Conservation (phyloP, 2,888 invertebrate genomes). For the Chrysotoxum bicinctum region DNA sequence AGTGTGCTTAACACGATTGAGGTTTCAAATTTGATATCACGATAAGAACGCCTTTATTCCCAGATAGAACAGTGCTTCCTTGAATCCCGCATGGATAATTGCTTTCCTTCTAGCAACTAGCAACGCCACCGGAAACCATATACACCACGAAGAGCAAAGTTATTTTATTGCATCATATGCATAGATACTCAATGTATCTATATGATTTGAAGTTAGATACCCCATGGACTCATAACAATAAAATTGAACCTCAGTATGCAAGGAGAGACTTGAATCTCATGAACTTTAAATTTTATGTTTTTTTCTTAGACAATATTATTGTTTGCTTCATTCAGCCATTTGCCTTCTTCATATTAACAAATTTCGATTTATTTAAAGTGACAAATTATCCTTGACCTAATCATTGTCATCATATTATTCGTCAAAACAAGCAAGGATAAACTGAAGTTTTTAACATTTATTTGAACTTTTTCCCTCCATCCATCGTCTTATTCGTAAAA, state of each 20-base stretch:
- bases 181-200: neutral
- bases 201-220: neutral
- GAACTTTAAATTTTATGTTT: neutral
- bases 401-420: slow-evolving; percentile 34
- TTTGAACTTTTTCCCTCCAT: slow-evolving; percentile 22
- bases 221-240: neutral
- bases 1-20: slow-evolving; percentile 25
- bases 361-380: slow-evolving; percentile 16
- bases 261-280: neutral
- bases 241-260: neutral
- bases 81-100: slow-evolving; percentile 57
- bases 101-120: slow-evolving; percentile 42
- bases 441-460: slow-evolving; percentile 36
- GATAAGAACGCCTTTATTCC: slow-evolving; percentile 50
- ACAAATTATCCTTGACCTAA: slow-evolving; percentile 41
- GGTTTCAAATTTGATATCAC: slow-evolving; percentile 47
- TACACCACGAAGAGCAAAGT: slow-evolving; percentile 1
- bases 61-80: slow-evolving; percentile 44
- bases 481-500: slow-evolving; percentile 2
- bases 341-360: neutral
- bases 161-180: slow-evolving; percentile 26
- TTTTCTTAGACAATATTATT: neutral
- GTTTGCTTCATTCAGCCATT: neutral
- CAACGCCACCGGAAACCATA: slow-evolving; percentile 31
- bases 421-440: slow-evolving; percentile 19